phyloP scores from a whole-genome alignment of 2,113 vertebrate genomes.

The Cervus canadensis region DNA sequence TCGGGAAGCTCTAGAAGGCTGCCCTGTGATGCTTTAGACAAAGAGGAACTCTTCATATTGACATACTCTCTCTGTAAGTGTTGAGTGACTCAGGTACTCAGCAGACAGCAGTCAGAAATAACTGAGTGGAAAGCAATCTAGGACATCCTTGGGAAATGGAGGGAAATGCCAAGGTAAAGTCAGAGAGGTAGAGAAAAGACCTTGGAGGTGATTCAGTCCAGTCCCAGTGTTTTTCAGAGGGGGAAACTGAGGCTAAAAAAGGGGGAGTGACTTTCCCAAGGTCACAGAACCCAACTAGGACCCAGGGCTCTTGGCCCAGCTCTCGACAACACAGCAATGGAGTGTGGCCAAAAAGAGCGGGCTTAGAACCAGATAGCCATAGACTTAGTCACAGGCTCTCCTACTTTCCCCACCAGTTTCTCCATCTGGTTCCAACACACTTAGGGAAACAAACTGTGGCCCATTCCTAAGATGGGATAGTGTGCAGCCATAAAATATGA shows the following conservation, averaged over 20 bases:
- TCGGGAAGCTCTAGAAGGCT: not conserved
- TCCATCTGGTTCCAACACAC: not conserved
- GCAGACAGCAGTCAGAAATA: not conserved
- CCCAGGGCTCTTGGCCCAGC: not conserved
- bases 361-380: not conserved
- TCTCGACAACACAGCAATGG: rapidly evolving
- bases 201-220: not conserved
- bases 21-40: not conserved
- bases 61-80: no score
- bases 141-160: not conserved
- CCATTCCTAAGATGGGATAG: not conserved
- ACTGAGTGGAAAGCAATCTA: not conserved
- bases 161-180: not conserved
- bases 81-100: not conserved
- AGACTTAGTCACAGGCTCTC: not conserved
- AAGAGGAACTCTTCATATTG: not conserved
- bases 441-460: not conserved
- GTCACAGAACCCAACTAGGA: not conserved
- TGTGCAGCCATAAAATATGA: not conserved
- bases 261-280: not conserved
- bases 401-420: not conserved
- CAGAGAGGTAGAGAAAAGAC: not conserved
- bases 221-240: not conserved
- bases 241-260: not conserved
- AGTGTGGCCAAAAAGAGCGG: not conserved